Conservation (phyloP, 2,888 invertebrate genomes). For the Lamproptera curius region DNA sequence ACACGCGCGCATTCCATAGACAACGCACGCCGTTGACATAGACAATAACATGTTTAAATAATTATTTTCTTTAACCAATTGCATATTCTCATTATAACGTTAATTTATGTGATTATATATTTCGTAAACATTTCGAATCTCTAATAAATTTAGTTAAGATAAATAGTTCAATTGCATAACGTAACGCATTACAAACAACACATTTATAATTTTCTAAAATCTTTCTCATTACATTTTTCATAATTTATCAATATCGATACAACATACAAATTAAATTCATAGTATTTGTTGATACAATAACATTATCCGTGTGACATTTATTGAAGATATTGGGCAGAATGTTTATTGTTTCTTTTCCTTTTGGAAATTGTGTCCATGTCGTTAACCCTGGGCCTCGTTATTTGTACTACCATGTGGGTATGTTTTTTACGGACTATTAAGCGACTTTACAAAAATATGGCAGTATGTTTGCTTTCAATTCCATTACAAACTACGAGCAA, state of each 20-base stretch:
- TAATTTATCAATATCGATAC: background rate
- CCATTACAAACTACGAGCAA: conserved; percentile 47
- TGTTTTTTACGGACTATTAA: conserved; percentile 38
- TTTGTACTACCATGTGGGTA: conserved; percentile 47
- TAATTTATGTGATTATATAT: conserved; percentile 5
- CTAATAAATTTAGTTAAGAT: background rate
- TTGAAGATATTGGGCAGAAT: conserved; percentile 8
- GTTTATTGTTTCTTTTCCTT: conserved; percentile 10
- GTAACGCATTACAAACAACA: conserved; percentile 3
- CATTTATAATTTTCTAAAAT: conserved; percentile 6
- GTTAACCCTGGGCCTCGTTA: conserved; percentile 22
- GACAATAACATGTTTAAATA: conserved; percentile 1
- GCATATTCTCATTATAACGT: conserved; percentile 7
- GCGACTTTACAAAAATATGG: conserved; percentile 60
- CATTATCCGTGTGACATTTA: conserved; percentile 5
- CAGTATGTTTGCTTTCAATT: conserved; percentile 74
- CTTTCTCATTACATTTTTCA: background rate
- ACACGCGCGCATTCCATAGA: conserved; percentile 8
- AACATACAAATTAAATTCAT: background rate
- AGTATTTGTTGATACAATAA: background rate
- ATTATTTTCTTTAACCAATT: background rate
- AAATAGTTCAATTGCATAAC: conserved; percentile 4
- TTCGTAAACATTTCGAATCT: background rate
- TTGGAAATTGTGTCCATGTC: conserved; percentile 19
- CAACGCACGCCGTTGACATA: conserved; percentile 1